Conservation (phyloP, 2,888 invertebrate genomes). For the Exocentrus adspersus region DNA sequence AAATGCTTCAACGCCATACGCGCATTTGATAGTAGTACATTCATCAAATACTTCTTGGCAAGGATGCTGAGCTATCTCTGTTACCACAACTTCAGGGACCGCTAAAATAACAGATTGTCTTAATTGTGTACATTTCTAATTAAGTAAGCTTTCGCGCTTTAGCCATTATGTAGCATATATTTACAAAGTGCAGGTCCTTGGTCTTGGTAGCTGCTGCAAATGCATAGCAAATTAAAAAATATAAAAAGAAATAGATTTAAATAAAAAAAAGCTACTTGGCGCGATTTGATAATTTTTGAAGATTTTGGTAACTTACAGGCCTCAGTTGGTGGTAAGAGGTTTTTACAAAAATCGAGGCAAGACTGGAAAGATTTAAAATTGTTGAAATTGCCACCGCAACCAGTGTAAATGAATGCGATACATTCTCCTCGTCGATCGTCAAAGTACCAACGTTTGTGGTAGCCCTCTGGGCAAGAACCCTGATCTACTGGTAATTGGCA, state of each 20-base stretch:
- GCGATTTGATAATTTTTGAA: neutral
- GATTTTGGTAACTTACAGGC: conserved; percentile 52
- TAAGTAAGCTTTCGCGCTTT: neutral
- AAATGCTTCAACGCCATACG: conserved; percentile 75
- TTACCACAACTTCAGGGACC: conserved; percentile 27
- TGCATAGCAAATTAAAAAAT: conserved; percentile 7
- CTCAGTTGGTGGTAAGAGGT: conserved; percentile 53
- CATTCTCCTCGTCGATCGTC: conserved; percentile 76
- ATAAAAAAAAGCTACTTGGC: conserved; percentile 6
- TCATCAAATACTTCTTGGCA: conserved; percentile 71
- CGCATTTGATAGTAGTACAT: conserved; percentile 74
- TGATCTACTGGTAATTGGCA: conserved; percentile 72
- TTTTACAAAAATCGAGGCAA: conserved; percentile 72
- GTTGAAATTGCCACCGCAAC: conserved; percentile 90
- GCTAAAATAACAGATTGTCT: conserved; percentile 34
- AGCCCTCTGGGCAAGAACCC: conserved; percentile 69
- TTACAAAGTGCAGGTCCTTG: neutral
- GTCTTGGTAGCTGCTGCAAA: neutral
- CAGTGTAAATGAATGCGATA: conserved; percentile 82
- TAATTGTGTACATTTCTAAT: neutral
- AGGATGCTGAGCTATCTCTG: conserved; percentile 54
- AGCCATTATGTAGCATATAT: neutral
- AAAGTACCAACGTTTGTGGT: conserved; percentile 77
- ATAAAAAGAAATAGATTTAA: neutral
- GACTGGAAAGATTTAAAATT: conserved; percentile 80